A percentile compares a stretch with the other conserved stretches of the same genome.
These are phyloP conservation scores for Drosophila sulfurigaster DNA, from an alignment of 1,140 invertebrate genomes.

Conservation along the genomic window DNA sequence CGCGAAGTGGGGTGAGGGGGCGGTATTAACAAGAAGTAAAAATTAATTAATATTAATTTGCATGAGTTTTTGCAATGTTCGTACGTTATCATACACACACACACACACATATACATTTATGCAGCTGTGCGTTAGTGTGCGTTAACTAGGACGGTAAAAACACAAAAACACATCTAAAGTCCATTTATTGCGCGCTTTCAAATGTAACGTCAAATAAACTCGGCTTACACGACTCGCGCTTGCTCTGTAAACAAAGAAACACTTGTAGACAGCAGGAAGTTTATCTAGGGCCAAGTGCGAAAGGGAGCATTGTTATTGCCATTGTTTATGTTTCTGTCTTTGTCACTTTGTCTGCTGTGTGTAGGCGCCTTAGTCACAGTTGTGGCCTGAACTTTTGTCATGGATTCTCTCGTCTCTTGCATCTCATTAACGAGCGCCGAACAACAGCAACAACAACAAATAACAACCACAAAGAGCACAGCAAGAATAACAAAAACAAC, in stretches of 20 bases:
- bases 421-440: slow-evolving; percentile 68
- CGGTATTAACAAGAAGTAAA: not conserved
- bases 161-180: slow-evolving; percentile 80
- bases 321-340: slow-evolving; percentile 31
- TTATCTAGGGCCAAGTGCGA: not conserved
- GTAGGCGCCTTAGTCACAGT: slow-evolving; percentile 54
- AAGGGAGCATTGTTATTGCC: slow-evolving; percentile 9
- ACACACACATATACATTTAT: slow-evolving; percentile 1
- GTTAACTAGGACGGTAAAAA: slow-evolving; percentile 27
- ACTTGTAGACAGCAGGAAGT: slow-evolving; percentile 11
- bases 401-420: slow-evolving; percentile 37
- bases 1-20: not conserved
- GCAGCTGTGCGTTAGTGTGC: not conserved
- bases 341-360: slow-evolving; percentile 21
- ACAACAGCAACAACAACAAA: slow-evolving; percentile 27
- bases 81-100: slow-evolving; percentile 1
- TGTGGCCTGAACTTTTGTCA: slow-evolving; percentile 50
- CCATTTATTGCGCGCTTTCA: slow-evolving; percentile 64
- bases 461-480: slow-evolving; percentile 23
- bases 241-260: slow-evolving; percentile 46
- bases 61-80: slow-evolving; percentile 25
- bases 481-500: slow-evolving; percentile 23
- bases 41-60: slow-evolving; percentile 27
- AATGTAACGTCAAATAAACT: slow-evolving; percentile 17
- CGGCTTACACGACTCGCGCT: slow-evolving; percentile 39